Evolutionary conservation across 2,888 invertebrate species (phyloP), one percentile per base, ranked within the genome.

Genomic region (Agonum fuliginosum): DNA sequence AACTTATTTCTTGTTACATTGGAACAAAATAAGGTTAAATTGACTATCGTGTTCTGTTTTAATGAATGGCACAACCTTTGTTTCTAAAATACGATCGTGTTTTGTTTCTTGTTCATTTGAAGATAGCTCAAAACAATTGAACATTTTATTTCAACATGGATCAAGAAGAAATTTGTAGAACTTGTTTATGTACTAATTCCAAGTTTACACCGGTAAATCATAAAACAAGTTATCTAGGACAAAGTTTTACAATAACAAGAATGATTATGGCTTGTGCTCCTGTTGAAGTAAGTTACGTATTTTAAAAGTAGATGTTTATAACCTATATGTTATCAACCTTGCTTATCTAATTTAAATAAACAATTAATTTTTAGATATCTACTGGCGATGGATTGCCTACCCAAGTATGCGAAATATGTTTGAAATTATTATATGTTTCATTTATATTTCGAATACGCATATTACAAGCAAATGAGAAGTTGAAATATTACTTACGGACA

Each of bases 181-280:
- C 72, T 54, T 72, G 72, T 72, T 72, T 72, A 72, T 48, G 20
- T n/a, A 34, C n/a, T 12, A 22, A 54, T 12, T n/a, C 54, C 2
- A 72, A 37, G 19, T 72, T 27, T 24, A 22, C 37, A 41, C 58
- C 72, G 10, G 12, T 72, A 22, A 12, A 54, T 22, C 6, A 22
- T 14, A 19, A 17, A n/a, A 12, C 14, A 19, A 65, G 6, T 34
- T 65, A 65, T 65, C 19, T 1, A 37, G 54, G 54, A 1, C 14
- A 58, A 58, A 34, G 12, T 14, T 43, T 54, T 37, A 51, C 20
- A 12, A 14, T 72, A 58, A 58, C 58, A n/a, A 41, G 22, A 41
- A 54, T 72, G 41, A 72, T 72, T 37, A 41, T 58, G 54, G 37
- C 72, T 10, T 72, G 72, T 72, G 37, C 72, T 2, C 72, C 72